Percentiles rank a stretch among this genome's conserved stretches.
phyloP scores from a whole-genome alignment of 1,140 invertebrate genomes.

The Drosophila serrata region DNA sequence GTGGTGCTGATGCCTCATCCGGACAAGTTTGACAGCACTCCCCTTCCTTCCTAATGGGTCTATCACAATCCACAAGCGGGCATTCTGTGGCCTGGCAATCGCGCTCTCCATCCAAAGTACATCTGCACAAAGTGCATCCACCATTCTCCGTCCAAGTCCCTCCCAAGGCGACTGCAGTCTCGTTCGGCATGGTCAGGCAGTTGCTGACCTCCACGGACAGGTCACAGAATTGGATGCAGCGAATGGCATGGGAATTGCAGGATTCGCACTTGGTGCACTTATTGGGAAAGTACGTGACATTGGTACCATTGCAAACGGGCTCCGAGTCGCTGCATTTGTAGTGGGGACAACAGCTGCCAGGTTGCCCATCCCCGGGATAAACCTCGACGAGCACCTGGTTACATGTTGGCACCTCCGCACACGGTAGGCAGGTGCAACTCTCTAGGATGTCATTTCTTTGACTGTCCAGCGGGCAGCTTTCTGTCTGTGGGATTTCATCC shows the following conservation, averaged over 20 bases:
- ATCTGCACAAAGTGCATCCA: slow-evolving; percentile 50
- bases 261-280: slow-evolving; percentile 60
- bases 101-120: slow-evolving; percentile 16
- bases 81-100: slow-evolving; percentile 27
- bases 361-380: slow-evolving; percentile 30
- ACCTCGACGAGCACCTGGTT: slow-evolving; percentile 46
- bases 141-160: slow-evolving; percentile 48
- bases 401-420: slow-evolving; percentile 38
- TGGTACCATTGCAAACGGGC: slow-evolving; percentile 29
- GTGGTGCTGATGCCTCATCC: slow-evolving; percentile 3
- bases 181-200: slow-evolving; percentile 29
- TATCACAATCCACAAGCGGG: slow-evolving; percentile 24
- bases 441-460: neutral
- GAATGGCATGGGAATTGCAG: slow-evolving; percentile 19
- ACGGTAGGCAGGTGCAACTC: slow-evolving; percentile 41
- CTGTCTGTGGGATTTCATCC: slow-evolving; percentile 3
- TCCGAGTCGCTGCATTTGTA: slow-evolving; percentile 48
- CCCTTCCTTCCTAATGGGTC: slow-evolving; percentile 34
- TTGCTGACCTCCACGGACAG: slow-evolving; percentile 1
- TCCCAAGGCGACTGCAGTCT: slow-evolving; percentile 11
- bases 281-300: slow-evolving; percentile 41
- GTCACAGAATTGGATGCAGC: slow-evolving; percentile 15
- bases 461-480: slow-evolving; percentile 5
- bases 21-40: slow-evolving; percentile 62
- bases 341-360: slow-evolving; percentile 64